Evolutionary conservation across 2,797 vertebrate genomes (phyloP).

Genomic region (Etheostoma perlongum): DNA sequence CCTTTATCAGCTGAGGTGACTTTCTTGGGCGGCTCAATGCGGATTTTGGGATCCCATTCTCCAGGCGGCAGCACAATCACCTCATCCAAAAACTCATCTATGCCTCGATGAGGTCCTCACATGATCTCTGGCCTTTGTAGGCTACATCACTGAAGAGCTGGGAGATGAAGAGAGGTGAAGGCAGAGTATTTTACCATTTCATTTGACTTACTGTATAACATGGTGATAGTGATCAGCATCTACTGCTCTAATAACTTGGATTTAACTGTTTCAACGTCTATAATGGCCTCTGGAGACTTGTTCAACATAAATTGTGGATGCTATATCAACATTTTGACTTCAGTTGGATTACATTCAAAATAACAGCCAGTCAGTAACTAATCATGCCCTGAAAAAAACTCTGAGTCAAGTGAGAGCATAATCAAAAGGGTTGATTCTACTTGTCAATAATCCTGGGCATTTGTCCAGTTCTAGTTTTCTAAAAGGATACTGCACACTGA

Average conservation of each 20-base stretch:
- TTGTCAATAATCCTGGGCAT: slow-evolving; percentile 25
- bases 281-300: slow-evolving; percentile 20
- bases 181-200: background rate
- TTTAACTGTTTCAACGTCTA: slow-evolving; percentile 15
- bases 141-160: slow-evolving; percentile 97
- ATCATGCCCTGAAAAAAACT: slow-evolving; percentile 31
- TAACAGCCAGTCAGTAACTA: slow-evolving; percentile 30
- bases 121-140: slow-evolving; percentile 96
- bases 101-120: slow-evolving; percentile 95
- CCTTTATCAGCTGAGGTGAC: slow-evolving; percentile 95
- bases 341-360: slow-evolving; percentile 23
- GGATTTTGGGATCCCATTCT: slow-evolving; percentile 98
- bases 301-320: slow-evolving; percentile 26
- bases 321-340: slow-evolving; percentile 15
- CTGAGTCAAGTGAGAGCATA: slow-evolving; percentile 2
- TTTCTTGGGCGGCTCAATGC: slow-evolving; percentile 97
- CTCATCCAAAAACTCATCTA: slow-evolving; percentile 98
- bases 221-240: slow-evolving; percentile 10
- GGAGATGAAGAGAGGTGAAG: background rate
- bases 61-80: slow-evolving; percentile 96
- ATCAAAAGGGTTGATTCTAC: slow-evolving; percentile 31
- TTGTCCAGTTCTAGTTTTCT: slow-evolving; percentile 17
- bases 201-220: background rate
- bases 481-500: slow-evolving; percentile 1
- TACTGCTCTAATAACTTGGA: slow-evolving; percentile 11